Conservation (phyloP, 1,140 invertebrate genomes). For the Argopecten irradians region DNA sequence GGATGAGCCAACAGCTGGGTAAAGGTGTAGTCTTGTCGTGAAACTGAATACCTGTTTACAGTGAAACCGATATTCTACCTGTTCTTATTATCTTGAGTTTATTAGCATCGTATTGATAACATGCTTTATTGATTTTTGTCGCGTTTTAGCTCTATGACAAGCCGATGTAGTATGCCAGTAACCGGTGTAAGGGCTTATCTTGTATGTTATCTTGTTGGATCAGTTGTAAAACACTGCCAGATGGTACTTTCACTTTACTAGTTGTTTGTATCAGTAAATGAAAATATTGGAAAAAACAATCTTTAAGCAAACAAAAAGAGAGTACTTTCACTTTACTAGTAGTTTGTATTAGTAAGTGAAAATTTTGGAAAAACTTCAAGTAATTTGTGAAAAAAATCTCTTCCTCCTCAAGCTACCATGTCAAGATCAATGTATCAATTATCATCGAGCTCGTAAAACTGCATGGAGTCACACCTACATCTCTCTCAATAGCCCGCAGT, state of each 20-base stretch:
- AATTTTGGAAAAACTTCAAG: not conserved
- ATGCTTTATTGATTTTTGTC: not conserved
- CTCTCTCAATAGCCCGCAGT: not conserved
- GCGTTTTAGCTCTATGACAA: not conserved
- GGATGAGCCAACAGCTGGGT: not conserved
- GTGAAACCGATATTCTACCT: not conserved
- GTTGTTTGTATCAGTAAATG: not conserved
- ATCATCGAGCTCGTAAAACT: not conserved
- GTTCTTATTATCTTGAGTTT: not conserved
- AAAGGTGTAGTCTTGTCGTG: not conserved
- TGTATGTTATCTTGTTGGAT: not conserved
- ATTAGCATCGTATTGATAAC: not conserved
- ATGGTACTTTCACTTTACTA: not conserved
- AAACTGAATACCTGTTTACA: not conserved
- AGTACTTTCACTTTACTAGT: not conserved
- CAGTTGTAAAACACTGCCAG: not conserved
- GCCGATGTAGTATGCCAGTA: not conserved
- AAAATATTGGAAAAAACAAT: not conserved
- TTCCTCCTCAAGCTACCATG: not conserved
- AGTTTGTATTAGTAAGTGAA: conserved; percentile 15
- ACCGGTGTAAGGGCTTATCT: not conserved
- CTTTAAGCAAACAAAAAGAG: not conserved
- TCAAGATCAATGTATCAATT: conserved; percentile 18
- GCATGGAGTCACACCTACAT: conserved; percentile 7
- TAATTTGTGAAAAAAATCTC: conserved; percentile 4